Base-by-base conservation (phyloP, 2,888 invertebrate genomes). In the Dione vanillae region DNA sequence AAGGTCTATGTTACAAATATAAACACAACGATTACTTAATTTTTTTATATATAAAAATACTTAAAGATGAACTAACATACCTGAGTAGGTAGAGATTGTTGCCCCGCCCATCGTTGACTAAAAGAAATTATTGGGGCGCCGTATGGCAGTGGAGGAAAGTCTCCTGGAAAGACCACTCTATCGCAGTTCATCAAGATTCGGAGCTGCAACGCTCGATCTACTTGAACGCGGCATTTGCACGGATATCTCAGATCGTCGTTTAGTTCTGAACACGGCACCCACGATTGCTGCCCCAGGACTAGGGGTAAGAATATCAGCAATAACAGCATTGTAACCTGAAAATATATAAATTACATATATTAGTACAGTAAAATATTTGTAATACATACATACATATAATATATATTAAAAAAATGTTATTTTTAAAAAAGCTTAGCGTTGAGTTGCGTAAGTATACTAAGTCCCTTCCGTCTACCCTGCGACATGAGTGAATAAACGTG, bases 131-230 rank as follows among this genome's bases (percentile, higher is more conserved):
- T 96, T 2, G 97, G 97, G 35, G 97, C 97, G 58, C 96, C 96
- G 81, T 95, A 96, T 1, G 98, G 96, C 77, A 96, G 87, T 11
- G 96, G 93, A 0, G 97, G 96, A 76, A 96, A 96, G 83, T 98
- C 97, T 7, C 96, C 95, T 37, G 96, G 94, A 81, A 98, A 97
- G 40, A 97, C 96, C 35, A 97, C 95, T 10, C 95, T 90, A 90
- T 98, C 97, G 85, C 98, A 98, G 86, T 98, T 95, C 94, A 97
- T 95, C 78, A 95, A 92, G 76, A 97, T 95, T 68, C 91, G 82
- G 8, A 93, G 79, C 77, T 92, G 91, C 12, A 92, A 79, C 0
- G 90, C 85, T 20, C 90, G 80, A 81, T 95, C 95, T 72, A 95
- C 95, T 70, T 89, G 87, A 58, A 93, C 91, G 27, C 88, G 84